These are phyloP conservation scores for Passer domesticus DNA, from an alignment of 2,113 vertebrate species.

Conservation along the genomic window DNA sequence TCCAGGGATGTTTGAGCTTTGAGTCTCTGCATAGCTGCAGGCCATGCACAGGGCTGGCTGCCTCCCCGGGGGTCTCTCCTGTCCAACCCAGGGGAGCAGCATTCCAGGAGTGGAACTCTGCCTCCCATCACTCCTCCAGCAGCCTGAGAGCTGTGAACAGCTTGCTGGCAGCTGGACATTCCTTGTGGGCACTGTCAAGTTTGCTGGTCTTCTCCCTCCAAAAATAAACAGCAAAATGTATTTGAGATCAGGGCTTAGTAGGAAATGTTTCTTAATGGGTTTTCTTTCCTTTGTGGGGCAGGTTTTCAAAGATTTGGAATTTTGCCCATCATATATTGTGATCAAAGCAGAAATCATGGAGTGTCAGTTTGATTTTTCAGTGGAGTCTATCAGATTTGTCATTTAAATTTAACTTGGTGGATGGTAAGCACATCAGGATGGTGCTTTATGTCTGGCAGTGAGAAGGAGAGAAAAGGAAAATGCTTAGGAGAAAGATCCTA, in stretches of 20 bases:
- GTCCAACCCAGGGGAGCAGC: background rate
- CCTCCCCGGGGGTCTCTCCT: conserved; percentile 22
- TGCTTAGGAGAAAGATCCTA: background rate
- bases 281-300: background rate
- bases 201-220: conserved; percentile 38
- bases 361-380: background rate
- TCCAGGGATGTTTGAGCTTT: conserved; percentile 28
- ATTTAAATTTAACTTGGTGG: background rate
- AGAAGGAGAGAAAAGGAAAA: background rate
- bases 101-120: background rate
- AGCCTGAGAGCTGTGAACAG: background rate
- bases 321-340: background rate
- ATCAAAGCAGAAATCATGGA: background rate
- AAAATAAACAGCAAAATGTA: background rate
- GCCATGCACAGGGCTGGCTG: background rate
- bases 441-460: accelerated
- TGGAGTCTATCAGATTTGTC: background rate
- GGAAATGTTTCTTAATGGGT: background rate
- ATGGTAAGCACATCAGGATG: accelerated
- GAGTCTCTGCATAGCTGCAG: conserved; percentile 31
- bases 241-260: background rate
- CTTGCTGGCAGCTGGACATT: conserved; percentile 50
- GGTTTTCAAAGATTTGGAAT: background rate
- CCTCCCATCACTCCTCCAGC: background rate
- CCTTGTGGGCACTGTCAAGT: conserved; percentile 63